These are phyloP conservation scores for Beris chalybata DNA, from an alignment of 2,888 invertebrate genomes.

Conservation along the genomic window DNA sequence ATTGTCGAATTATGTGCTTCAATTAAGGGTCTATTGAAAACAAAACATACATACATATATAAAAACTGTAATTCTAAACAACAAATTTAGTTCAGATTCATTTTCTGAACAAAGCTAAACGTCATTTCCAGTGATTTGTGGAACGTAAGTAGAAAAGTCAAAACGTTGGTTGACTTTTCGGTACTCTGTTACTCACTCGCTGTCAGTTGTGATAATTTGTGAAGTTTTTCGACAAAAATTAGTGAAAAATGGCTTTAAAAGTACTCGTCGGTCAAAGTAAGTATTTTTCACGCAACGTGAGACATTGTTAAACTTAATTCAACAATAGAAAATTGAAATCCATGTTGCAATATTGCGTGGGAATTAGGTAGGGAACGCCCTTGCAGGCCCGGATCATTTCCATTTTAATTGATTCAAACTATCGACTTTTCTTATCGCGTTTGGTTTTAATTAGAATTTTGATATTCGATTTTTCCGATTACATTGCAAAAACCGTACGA, in stretches of 20 bases:
- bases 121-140: slow-evolving; percentile 11
- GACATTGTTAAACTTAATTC: no score
- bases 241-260: slow-evolving; percentile 77
- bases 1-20: not conserved
- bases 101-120: not conserved
- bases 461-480: no score
- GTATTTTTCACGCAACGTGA: slow-evolving; percentile 51
- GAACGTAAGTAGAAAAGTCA: slow-evolving; percentile 2
- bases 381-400: no score
- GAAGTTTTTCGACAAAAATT: not conserved
- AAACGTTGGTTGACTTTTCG: not conserved
- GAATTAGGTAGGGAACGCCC: no score
- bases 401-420: no score
- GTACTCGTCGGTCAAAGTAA: slow-evolving; percentile 85
- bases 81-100: not conserved
- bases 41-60: not conserved
- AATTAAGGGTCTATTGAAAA: no score
- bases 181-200: not conserved
- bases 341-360: no score
- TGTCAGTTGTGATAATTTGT: not conserved
- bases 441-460: no score
- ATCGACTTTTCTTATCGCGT: no score
- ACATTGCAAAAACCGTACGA: not conserved
- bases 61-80: not conserved
- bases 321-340: no score